Evolutionary conservation across 92 coral and sea anemone species (phyloP).

Genomic region (Porites divaricata): DNA sequence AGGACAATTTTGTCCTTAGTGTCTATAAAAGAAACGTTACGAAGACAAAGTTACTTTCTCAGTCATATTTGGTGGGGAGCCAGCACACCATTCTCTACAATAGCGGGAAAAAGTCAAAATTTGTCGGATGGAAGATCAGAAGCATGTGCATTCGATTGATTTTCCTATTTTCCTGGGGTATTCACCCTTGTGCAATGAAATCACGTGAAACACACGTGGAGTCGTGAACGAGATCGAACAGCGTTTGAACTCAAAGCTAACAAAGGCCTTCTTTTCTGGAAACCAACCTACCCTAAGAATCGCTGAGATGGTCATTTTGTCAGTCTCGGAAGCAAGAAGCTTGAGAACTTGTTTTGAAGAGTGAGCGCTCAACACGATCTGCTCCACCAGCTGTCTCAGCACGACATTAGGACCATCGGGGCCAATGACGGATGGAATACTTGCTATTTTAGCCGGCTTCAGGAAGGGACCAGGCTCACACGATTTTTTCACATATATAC

Average conservation of each 20-base stretch:
- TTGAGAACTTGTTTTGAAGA: constrained; percentile 59
- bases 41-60: neutral
- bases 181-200: too few relatives aligned
- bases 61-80: neutral
- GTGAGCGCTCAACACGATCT: constrained; percentile 69
- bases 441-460: constrained; percentile 40
- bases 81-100: too few relatives aligned
- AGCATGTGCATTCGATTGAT: too few relatives aligned
- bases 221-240: too few relatives aligned
- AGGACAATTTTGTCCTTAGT: constrained; percentile 46
- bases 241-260: neutral
- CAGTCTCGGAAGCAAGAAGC: constrained; percentile 71
- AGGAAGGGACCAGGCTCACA: constrained; percentile 80
- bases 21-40: constrained; percentile 43
- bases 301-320: constrained; percentile 71
- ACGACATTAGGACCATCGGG: constrained; percentile 65
- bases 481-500: constrained; percentile 62
- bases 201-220: too few relatives aligned
- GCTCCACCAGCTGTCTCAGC: constrained; percentile 68
- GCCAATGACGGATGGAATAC: constrained; percentile 60
- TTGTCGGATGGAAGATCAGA: too few relatives aligned
- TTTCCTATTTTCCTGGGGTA: too few relatives aligned
- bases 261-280: neutral
- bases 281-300: constrained; percentile 68
- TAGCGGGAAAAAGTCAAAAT: too few relatives aligned